Evolutionary conservation across 2,113 vertebrate genomes (phyloP).

Genomic region (Anarhynchus alexandrinus): DNA sequence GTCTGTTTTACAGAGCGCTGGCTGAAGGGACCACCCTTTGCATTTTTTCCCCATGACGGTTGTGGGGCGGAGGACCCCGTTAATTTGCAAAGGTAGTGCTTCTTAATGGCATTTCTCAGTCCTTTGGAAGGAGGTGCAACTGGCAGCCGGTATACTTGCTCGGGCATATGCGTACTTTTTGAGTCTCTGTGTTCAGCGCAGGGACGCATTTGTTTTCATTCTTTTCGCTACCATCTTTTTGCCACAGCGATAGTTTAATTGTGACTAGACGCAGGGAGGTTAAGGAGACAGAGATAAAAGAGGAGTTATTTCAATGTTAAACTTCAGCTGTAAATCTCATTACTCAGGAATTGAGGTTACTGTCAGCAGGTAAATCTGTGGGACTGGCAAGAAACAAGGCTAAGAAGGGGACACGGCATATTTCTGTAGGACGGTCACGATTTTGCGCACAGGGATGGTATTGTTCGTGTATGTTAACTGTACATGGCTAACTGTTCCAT

Average conservation of each 20-base stretch:
- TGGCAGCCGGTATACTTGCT: not conserved
- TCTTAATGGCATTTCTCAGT: not conserved
- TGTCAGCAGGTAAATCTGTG: slow-evolving; percentile 17
- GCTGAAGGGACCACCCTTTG: not conserved
- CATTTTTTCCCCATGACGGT: accelerated
- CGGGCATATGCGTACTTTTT: not conserved
- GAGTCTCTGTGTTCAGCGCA: accelerated
- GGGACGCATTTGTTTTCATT: not conserved
- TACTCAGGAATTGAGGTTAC: slow-evolving; percentile 54
- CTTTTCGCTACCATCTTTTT: not conserved
- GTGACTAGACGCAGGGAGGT: not conserved
- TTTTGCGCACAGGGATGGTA: not conserved
- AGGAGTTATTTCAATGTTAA: slow-evolving; percentile 46
- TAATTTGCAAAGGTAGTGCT: not conserved
- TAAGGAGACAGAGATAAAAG: not conserved
- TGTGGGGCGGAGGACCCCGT: not conserved
- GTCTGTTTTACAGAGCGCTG: not conserved
- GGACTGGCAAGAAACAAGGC: slow-evolving; percentile 25
- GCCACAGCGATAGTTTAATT: not conserved
- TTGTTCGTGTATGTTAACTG: not conserved
- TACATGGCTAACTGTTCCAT: not conserved
- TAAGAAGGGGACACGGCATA: not conserved
- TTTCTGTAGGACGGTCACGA: not conserved
- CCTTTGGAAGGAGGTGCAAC: not conserved
- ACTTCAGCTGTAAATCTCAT: slow-evolving; percentile 42